A percentile compares a stretch with the other conserved stretches of the same genome.
These are phyloP conservation scores for Byasa hedistus DNA, from an alignment of 2,888 invertebrate species.

Conservation along the genomic window DNA sequence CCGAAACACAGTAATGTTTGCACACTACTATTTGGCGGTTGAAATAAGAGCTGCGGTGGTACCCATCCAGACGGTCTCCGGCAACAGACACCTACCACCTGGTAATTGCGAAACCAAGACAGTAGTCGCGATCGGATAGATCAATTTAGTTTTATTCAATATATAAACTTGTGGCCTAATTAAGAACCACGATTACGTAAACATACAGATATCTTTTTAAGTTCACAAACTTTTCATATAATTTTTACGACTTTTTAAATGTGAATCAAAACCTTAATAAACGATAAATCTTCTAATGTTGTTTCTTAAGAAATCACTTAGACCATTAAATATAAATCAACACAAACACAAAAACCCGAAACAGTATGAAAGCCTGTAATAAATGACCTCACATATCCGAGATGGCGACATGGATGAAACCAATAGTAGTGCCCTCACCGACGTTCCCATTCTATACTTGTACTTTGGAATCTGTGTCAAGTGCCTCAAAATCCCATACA, in stretches of 20 bases:
- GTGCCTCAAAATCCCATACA: constrained; percentile 41
- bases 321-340: neutral
- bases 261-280: neutral
- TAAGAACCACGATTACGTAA: no score
- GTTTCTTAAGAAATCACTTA: neutral
- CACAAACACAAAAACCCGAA: neutral
- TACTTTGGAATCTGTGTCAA: constrained; percentile 36
- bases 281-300: neutral
- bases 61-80: no score
- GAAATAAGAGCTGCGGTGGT: no score
- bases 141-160: no score
- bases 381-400: constrained; percentile 33
- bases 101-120: no score
- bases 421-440: constrained; percentile 35
- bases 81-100: no score
- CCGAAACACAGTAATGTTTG: no score
- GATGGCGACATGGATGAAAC: constrained; percentile 32
- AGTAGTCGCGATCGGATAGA: no score
- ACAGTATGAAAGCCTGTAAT: neutral
- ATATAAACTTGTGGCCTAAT: no score
- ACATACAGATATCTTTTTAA: no score
- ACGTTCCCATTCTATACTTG: constrained; percentile 30
- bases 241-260: neutral
- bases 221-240: no score
- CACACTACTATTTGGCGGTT: no score